Evolutionary conservation across 2,888 invertebrate genomes (phyloP).

Genomic region (Pinctada fucata): DNA sequence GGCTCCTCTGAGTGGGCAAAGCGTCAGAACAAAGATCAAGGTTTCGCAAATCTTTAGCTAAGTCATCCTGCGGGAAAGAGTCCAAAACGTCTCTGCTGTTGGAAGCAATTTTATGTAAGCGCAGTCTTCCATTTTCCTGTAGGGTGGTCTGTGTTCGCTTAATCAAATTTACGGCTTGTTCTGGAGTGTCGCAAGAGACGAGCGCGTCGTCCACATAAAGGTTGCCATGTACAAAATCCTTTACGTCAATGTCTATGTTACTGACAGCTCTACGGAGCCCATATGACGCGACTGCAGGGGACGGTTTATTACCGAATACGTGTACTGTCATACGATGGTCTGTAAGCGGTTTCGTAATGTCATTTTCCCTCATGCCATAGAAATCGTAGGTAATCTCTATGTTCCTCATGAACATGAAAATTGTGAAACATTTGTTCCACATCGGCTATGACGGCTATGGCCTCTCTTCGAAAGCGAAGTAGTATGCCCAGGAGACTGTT

Average conservation of each 20-base stretch:
- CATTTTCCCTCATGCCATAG: not conserved
- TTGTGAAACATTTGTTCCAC: not conserved
- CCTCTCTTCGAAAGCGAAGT: not conserved
- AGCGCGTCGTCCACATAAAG: not conserved
- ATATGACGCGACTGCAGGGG: not conserved
- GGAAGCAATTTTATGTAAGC: constrained; percentile 44
- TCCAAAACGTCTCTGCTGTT: constrained; percentile 41
- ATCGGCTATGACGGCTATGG: not conserved
- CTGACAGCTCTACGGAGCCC: not conserved
- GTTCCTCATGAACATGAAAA: not conserved
- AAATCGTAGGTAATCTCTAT: not conserved
- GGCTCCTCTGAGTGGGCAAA: constrained; percentile 37
- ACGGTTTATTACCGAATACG: not conserved
- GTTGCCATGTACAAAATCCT: not conserved
- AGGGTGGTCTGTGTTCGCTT: not conserved
- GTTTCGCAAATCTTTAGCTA: no score
- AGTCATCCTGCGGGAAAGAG: constrained; percentile 38
- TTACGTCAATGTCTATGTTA: not conserved
- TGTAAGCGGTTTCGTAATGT: not conserved
- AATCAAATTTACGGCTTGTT: not conserved
- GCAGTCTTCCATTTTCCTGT: constrained; percentile 21
- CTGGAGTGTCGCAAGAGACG: not conserved
- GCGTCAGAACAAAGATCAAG: constrained; percentile 15
- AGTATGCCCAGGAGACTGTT: not conserved
- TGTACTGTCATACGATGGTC: not conserved